Evolutionary conservation across 2,888 invertebrate genomes (phyloP), one percentile per base, ranked within the genome.

Genomic region (Cosmia trapezina): DNA sequence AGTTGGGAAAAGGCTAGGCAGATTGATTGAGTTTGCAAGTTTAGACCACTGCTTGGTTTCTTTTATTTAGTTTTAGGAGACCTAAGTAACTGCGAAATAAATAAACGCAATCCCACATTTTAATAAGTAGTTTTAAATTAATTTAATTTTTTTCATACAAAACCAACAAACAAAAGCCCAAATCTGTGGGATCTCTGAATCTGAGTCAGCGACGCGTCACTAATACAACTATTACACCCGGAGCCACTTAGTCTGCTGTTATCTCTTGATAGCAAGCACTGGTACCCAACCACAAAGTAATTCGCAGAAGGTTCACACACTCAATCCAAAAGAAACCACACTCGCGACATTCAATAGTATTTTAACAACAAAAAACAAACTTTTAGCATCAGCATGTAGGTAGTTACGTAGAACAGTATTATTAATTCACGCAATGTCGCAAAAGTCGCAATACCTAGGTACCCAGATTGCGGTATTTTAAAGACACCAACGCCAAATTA

Each of bases 191-290:
- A 81, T 81, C 80, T 76, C 47, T 47, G 62, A 61, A 49, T 59
- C 72, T 19, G 47, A 56, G n/a, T 33, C 72, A 78, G 61, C 28
- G 78, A 73, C 51, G 81, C 81, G 78, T 70, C 60, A n/a, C 73
- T 77, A 73, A 81, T 81, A 81, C 70, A 65, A 77, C 78, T 78
- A 76, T 80, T 73, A 73, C 81, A 78, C 81, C 54, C 73, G 78
- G 78, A 81, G 81, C 78, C 81, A 78, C 81, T 73, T 81, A 65
- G 81, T 81, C 78, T 81, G 78, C 65, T 73, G 80, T 73, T 81
- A 81, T 81, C 81, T 77, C 45, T 33, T 33, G 81, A 77, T 81
- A 77, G 54, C 45, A 12, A 14, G n/a, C 51, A 33, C 43, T 51
- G 17, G 4, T 0, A 14, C 0, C 1, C 8, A 1, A 17, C 6